phyloP scores from a whole-genome alignment of 2,797 vertebrate species.

The Mus minutoides region DNA sequence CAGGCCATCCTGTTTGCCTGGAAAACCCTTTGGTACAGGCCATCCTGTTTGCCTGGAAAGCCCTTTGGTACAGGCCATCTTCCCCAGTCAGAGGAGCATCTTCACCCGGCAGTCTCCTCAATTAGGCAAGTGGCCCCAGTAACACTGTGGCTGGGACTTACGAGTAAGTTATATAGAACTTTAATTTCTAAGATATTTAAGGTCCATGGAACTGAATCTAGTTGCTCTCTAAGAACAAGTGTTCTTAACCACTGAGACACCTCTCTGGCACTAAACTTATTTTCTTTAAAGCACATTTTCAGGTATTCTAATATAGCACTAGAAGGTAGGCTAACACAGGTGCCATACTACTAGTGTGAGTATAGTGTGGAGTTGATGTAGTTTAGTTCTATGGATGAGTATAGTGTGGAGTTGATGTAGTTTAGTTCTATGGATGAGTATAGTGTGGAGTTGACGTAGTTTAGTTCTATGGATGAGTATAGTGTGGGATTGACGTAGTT shows the following conservation, averaged over 20 bases:
- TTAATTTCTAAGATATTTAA: not conserved
- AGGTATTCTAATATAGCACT: not conserved
- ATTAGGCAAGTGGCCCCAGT: not conserved
- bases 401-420: not conserved
- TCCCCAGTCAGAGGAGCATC: not conserved
- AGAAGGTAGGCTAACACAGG: not conserved
- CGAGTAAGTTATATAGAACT: not conserved
- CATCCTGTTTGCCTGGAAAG: too few species aligned
- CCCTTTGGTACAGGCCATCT: not conserved
- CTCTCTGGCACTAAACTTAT: not conserved
- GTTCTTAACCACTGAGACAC: not conserved
- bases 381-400: not conserved
- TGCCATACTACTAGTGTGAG: not conserved
- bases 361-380: not conserved
- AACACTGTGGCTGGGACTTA: not conserved
- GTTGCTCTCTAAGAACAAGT: not conserved
- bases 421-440: not conserved
- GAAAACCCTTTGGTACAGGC: too few species aligned
- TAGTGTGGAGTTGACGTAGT: not conserved
- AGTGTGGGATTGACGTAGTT: not conserved
- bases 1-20: too few species aligned
- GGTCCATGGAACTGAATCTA: not conserved
- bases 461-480: not conserved
- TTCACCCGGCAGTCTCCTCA: not conserved
- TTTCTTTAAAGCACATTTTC: not conserved